Evolutionary conservation across 2,888 invertebrate genomes (phyloP), one percentile per base, ranked within the genome.

Genomic region (Villa cingulata): DNA sequence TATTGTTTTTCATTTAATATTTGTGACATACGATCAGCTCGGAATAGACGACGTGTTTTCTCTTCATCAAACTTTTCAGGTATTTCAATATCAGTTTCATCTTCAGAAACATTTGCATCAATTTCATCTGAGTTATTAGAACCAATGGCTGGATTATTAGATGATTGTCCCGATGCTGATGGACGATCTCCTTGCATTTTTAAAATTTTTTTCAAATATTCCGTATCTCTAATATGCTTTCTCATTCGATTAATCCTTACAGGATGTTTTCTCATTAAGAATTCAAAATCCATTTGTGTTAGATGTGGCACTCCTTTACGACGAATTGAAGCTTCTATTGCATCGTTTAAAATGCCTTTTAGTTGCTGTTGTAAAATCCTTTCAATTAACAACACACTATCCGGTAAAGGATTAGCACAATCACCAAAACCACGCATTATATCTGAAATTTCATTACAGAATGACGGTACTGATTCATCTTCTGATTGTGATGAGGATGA

Each of bases 371-470:
- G 74, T 1, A 90, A 81, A 48, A 92, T 82, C 53, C 78, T 82
- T 69, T 94, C 91, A 0, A 94, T 81, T 42, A 92, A 69, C 47
- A 80, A 77, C 0, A 91, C 90, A 2, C 91, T 86, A 40, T 86
- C 87, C 1, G 80, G 74, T 38, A 86, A 75, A 0, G 92, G 91
- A 51, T 81, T 80, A 18, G 82, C 78, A 59, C 84, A 83, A 61
- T 94, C 94, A 0, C 94, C 94, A 62, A 91, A 88, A n/a, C 90
- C 91, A 57, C 88, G 85, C 91, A 90, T 86, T 78, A 90, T 89
- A 58, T 80, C 76, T 1, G 84, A 81, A 55, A 89, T 86, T 70
- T 89, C 86, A 0, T 32, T 9, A 32, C 12, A 5, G 3, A 32
- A 32, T 12, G 7, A 32, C 12, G 29, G 29, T 32, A 32, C 29